Base-by-base conservation (phyloP, 2,888 invertebrate species). In the Ganaspis brasiliensis region DNA sequence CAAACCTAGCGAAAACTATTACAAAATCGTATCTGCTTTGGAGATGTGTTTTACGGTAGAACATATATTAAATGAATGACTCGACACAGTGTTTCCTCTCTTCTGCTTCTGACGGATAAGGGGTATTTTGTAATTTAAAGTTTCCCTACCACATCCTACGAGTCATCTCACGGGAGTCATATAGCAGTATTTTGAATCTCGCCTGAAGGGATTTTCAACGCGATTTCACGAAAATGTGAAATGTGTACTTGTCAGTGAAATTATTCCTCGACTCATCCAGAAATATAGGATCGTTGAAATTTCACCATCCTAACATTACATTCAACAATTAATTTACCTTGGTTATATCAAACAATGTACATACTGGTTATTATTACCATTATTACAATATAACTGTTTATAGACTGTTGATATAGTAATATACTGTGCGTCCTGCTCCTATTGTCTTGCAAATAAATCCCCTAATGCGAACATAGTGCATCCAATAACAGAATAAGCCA, bases 111-210 rank as follows among this genome's bases (percentile, higher is more conserved):
- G 52, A 52, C 52, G 19, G 19, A 52, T 52, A 52, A 52, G 45
- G 52, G 19, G 52, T 52, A 52, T 52, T 52, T 52, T 52, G 52
- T 52, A 52, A 52, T 52, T 52, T 52, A 52, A 52, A 52, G 52
- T 52, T 52, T 19, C 52, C 52, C 52, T 52, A 19, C n/a, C 52
- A 52, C 52, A 52, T 52, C 19, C 52, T 52, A 5, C 16, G 9
- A 52, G 52, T 52, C 52, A 52, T 52, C 52, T 52, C 52, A 19
- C 52, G 19, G 49, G 49, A 49, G 49, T 16, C n/a, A 16, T 49
- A 16, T 49, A 16, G 52, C n/a, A 19, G 52, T 52, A 52, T 52
- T 52, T 52, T 16, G 52, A 52, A 52, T 52, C 52, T 8, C 10
- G 52, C 52, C 52, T 52, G n/a, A 52, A 52, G 52, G 52, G 52